phyloP scores from a whole-genome alignment of 30 jellyfish, hydroid and myxozoan genomes.

The Hydra vulgaris region DNA sequence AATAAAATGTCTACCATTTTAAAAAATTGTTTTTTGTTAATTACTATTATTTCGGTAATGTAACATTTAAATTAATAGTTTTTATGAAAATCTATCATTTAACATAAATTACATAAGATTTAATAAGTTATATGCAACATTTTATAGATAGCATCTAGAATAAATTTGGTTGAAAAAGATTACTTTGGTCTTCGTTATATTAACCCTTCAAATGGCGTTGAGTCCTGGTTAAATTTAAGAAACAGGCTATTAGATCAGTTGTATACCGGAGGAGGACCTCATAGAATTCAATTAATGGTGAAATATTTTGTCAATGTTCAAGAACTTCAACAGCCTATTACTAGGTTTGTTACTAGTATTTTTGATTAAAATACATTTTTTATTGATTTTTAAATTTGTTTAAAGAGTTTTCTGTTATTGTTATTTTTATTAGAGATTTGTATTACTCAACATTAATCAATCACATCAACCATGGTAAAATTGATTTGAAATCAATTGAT shows the following conservation, averaged over 20 bases:
- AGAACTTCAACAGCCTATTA: constrained; percentile 75
- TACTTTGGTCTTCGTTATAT: constrained; percentile 87
- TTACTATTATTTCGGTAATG: no score
- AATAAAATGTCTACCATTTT: no score
- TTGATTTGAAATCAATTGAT: constrained; percentile 36
- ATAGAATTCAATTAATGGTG: constrained; percentile 63
- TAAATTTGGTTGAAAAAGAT: constrained; percentile 68
- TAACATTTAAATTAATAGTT: no score
- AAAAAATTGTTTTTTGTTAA: no score
- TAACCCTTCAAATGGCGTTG: constrained; percentile 64
- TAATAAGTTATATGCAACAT: no score
- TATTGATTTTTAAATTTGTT: neutral
- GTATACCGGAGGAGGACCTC: constrained; percentile 70
- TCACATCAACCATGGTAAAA: constrained; percentile 42
- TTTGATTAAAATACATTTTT: neutral
- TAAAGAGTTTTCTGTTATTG: neutral
- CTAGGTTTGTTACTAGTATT: constrained; percentile 77
- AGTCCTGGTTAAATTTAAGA: constrained; percentile 86
- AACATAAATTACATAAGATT: no score
- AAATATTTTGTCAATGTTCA: constrained; percentile 88
- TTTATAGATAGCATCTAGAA: constrained; percentile 37
- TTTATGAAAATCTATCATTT: no score
- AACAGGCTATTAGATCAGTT: constrained; percentile 73
- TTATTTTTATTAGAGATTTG: constrained; percentile 53
- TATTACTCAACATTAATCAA: constrained; percentile 45